A percentile compares a stretch with the other conserved stretches of the same genome.
Evolutionary conservation across 1,140 invertebrate species (phyloP).

Genomic region (Aporrectodea caliginosa): DNA sequence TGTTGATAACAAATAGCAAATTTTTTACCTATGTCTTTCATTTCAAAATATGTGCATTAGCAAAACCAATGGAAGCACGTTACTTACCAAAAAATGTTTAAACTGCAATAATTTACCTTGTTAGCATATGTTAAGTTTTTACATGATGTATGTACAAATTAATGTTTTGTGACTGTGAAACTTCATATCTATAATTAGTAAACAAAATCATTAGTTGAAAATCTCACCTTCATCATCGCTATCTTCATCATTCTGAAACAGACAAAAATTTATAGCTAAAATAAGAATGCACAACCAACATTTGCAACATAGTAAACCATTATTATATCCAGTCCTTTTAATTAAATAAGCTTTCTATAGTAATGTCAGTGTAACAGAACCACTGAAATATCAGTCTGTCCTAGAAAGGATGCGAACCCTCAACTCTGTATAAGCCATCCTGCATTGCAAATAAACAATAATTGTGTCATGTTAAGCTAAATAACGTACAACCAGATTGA

Average conservation of each 20-base stretch:
- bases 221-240: conserved; percentile 25
- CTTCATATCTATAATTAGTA: too few species aligned
- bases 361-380: not conserved
- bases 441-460: too few species aligned
- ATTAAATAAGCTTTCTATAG: not conserved
- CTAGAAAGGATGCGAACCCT: not conserved
- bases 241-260: conserved; percentile 15
- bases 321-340: not conserved
- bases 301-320: not conserved
- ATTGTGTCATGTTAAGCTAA: too few species aligned
- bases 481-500: too few species aligned
- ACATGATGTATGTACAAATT: not conserved
- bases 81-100: too few species aligned
- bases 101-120: too few species aligned
- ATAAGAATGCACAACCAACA: not conserved
- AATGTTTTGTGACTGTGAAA: too few species aligned
- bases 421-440: not conserved
- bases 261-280: not conserved
- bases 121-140: not conserved
- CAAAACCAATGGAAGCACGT: not conserved
- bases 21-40: too few species aligned
- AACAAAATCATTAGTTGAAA: not conserved
- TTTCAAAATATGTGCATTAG: not conserved
- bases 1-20: too few species aligned
- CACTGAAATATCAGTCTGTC: not conserved